Base-by-base conservation (phyloP, 1,140 invertebrate species). In the Microvelia longipes region DNA sequence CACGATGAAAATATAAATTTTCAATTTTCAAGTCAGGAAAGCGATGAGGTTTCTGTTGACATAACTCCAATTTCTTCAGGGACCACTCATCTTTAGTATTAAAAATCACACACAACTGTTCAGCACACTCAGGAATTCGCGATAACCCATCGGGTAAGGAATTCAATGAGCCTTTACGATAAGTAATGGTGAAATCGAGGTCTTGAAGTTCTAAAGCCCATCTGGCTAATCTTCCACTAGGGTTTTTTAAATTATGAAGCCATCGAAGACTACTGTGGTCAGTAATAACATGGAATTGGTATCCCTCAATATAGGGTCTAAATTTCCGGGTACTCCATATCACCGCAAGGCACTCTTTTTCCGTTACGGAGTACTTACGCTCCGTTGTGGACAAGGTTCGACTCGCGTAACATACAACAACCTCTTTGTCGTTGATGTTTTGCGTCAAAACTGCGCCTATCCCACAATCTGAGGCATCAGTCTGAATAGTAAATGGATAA, bases 341-440 rank as follows among this genome's bases (percentile, higher is more conserved):
- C 2, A 82, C 68, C n/a, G 78, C 81, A 26, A 83, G 70, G 61
- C 73, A 75, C 76, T 83, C 82, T 68, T 73, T 70, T 74, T 83
- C 78, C 0, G 77, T 80, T 0, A 74, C 74, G 0, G 73, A 66
- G 69, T 77, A 83, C 2, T 78, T 78, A 30, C 60, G 66, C 74
- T 83, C 80, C 2, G 69, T 2, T 15, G 69, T 62, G 29, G 29
- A 68, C 15, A 82, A 66, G 2, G 71, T 68, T n/a, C 78, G 64
- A 25, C 77, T 76, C 19, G 75, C 74, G 72, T 79, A 81, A 1
- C 73, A 74, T 60, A 82, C 75, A 0, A 77, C 75, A 11, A 70
- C 62, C 29, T 74, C 71, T 66, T 29, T 11, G 35, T 62, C 69
- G 24, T 72, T 63, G 24, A 69, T 30, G 1, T 69, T 66, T 62